Conservation (phyloP, 2,113 vertebrate species). For the Hyperoodon ampullatus region DNA sequence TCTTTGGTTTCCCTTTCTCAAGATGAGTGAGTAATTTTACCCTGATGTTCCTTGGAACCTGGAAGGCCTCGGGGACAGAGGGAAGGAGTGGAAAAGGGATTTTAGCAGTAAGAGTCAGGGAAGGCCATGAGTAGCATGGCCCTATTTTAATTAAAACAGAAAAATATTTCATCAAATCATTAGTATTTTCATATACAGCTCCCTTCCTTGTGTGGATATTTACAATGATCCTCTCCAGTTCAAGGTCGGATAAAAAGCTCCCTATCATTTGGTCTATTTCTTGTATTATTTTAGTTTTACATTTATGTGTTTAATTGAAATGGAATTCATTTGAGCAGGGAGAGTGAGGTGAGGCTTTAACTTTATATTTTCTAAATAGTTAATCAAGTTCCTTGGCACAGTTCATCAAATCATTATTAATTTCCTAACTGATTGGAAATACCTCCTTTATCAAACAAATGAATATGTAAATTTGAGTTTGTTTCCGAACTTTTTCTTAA, state of each 20-base stretch:
- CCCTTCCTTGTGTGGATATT: background rate
- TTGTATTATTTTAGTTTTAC: constrained; percentile 17
- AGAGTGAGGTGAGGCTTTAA: background rate
- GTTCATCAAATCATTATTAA: constrained; percentile 66
- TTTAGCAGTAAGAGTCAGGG: background rate
- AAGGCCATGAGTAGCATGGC: background rate
- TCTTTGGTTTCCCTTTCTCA: background rate
- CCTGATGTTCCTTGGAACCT: background rate
- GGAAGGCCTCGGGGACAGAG: background rate
- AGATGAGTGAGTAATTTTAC: background rate
- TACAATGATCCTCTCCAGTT: background rate
- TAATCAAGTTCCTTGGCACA: background rate
- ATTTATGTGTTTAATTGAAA: constrained; percentile 28
- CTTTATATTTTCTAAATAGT: constrained; percentile 53
- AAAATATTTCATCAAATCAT: background rate
- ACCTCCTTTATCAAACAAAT: constrained; percentile 60
- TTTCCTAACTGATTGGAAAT: constrained; percentile 69
- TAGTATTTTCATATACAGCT: background rate
- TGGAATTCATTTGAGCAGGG: constrained; percentile 39
- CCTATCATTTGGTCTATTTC: background rate
- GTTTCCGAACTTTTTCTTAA: constrained; percentile 47
- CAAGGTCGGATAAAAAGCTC: background rate
- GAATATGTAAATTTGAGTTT: constrained; percentile 65
- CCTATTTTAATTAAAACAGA: background rate
- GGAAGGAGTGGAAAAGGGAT: background rate